These are phyloP conservation scores for Lymantria dispar DNA, from an alignment of 2,888 invertebrate genomes.

Conservation along the genomic window DNA sequence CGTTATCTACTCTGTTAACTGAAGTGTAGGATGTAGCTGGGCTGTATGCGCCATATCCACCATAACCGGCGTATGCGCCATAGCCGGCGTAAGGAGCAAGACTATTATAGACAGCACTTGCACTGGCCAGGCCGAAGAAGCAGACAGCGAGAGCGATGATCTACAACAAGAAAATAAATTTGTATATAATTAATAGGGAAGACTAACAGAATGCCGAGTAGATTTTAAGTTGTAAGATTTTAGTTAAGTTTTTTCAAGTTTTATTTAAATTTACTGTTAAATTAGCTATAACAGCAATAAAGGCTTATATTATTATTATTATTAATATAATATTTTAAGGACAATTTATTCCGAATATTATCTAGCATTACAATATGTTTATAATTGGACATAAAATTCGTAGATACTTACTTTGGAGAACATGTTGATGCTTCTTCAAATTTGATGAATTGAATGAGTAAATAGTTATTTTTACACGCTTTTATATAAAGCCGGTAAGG, in stretches of 20 bases:
- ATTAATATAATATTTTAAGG: neutral
- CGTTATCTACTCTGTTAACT: conserved; percentile 32
- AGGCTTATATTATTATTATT: too few relatives aligned
- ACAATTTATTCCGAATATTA: neutral
- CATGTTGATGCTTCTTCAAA: conserved; percentile 53
- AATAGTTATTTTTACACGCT: conserved; percentile 50
- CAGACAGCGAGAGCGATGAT: conserved; percentile 43
- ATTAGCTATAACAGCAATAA: too few relatives aligned
- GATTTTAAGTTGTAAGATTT: too few relatives aligned
- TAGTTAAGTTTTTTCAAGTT: too few relatives aligned
- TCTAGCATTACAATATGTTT: neutral
- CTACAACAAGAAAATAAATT: conserved; percentile 29
- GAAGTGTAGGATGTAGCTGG: conserved; percentile 36
- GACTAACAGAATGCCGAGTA: too few relatives aligned
- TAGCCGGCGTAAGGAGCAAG: conserved; percentile 13
- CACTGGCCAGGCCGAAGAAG: conserved; percentile 48
- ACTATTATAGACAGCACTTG: conserved; percentile 19
- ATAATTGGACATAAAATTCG: neutral
- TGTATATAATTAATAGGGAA: neutral
- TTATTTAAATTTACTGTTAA: neutral
- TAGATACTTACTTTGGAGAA: conserved; percentile 53
- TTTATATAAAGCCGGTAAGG: conserved; percentile 48
- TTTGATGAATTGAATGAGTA: conserved; percentile 54
- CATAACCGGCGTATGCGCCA: conserved; percentile 11
- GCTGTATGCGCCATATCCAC: conserved; percentile 14